phyloP scores from a whole-genome alignment of 2,113 vertebrate species.

The Hystrix cristata region DNA sequence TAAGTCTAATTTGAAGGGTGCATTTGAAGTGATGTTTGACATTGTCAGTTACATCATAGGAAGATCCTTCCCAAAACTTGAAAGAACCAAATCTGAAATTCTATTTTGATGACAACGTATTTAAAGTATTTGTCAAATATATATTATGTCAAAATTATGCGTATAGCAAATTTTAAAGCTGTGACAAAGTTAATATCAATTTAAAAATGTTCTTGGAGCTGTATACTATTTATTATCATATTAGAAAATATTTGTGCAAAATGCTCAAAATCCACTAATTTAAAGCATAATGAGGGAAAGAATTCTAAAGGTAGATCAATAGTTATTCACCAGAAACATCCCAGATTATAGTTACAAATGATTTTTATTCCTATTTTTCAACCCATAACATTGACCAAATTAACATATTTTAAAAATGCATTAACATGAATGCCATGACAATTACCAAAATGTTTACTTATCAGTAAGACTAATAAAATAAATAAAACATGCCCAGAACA shows the following conservation, averaged over 20 bases:
- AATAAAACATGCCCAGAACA: not conserved
- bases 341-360: no score
- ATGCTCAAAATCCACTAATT: not conserved
- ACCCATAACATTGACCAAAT: not conserved
- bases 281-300: not conserved
- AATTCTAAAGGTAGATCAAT: not conserved
- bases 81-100: not conserved
- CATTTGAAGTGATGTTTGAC: not conserved
- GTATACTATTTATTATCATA: not conserved
- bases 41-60: not conserved
- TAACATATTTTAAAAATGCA: not conserved
- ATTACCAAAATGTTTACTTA: not conserved
- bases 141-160: not conserved
- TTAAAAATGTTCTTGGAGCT: not conserved
- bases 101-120: not conserved
- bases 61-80: not conserved
- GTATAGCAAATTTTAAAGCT: not conserved
- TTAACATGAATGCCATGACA: not conserved
- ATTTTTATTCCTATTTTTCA: not conserved
- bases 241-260: not conserved
- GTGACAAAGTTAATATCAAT: not conserved
- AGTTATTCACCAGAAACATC: not conserved
- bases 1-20: not conserved
- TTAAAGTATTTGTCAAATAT: not conserved
- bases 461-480: not conserved